Percentiles rank a stretch among this genome's conserved stretches.
These are phyloP conservation scores for Rissa tridactyla DNA, from an alignment of 2,113 vertebrate species.

Conservation along the genomic window DNA sequence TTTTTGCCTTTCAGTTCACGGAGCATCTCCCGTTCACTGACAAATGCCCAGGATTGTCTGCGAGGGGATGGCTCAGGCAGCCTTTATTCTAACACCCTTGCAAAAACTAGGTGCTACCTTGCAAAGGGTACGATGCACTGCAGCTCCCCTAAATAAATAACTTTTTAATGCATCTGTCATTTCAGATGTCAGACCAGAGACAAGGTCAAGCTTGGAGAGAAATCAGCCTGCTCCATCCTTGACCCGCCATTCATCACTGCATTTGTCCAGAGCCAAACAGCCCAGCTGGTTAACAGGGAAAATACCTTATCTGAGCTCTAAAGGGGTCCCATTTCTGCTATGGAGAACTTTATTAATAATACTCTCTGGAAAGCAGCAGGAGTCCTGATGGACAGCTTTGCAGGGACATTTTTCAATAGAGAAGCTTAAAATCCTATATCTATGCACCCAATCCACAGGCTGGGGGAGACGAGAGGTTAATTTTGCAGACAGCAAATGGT, in stretches of 20 bases:
- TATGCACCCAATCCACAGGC: neutral
- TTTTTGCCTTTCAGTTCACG: neutral
- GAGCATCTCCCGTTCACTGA: neutral
- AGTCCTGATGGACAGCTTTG: slow-evolving; percentile 25
- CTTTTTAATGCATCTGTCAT: slow-evolving; percentile 67
- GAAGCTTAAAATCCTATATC: neutral
- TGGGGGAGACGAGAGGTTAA: slow-evolving; percentile 7
- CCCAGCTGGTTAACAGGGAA: slow-evolving; percentile 49
- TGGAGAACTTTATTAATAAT: slow-evolving; percentile 52
- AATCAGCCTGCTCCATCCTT: slow-evolving; percentile 68
- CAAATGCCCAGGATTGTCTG: neutral
- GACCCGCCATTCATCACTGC: slow-evolving; percentile 67
- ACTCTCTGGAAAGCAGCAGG: neutral
- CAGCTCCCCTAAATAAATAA: slow-evolving; percentile 57
- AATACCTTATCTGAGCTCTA: slow-evolving; percentile 25
- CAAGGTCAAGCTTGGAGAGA: slow-evolving; percentile 67
- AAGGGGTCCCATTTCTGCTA: slow-evolving; percentile 19
- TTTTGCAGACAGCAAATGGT: neutral
- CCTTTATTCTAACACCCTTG: neutral
- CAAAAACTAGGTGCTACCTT: slow-evolving; percentile 1
- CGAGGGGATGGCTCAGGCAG: neutral
- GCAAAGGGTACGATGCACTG: neutral
- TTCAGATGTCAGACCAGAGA: slow-evolving; percentile 50
- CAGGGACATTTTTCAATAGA: neutral
- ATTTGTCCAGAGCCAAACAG: slow-evolving; percentile 50